These are phyloP conservation scores for Drosophila antonietae DNA, from an alignment of 2,888 invertebrate genomes.

Conservation along the genomic window DNA sequence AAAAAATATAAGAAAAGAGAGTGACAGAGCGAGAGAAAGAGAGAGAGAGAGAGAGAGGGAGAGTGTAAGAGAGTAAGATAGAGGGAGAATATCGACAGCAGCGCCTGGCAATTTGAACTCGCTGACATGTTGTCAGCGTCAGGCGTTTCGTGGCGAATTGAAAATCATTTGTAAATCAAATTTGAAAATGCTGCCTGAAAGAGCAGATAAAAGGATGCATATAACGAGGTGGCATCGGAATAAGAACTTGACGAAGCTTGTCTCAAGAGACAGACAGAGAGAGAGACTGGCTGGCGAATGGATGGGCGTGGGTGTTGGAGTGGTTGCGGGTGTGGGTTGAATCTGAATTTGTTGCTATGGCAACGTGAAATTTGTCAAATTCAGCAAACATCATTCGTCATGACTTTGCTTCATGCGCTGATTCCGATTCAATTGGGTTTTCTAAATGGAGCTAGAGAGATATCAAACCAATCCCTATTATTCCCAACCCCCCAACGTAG, in stretches of 20 bases:
- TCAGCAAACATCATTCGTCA: conserved; percentile 72
- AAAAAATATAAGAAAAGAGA: conserved; percentile 7
- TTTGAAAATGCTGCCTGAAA: conserved; percentile 53
- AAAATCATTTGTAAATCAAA: conserved; percentile 73
- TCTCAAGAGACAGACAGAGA: not conserved
- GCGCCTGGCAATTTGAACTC: conserved; percentile 28
- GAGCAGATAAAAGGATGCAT: conserved; percentile 48
- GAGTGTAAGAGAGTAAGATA: not conserved
- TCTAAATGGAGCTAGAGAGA: conserved; percentile 12
- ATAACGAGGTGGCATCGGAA: conserved; percentile 40
- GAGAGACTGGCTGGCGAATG: not conserved
- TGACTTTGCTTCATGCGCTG: conserved; percentile 41
- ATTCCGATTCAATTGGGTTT: conserved; percentile 52
- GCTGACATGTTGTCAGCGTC: conserved; percentile 42
- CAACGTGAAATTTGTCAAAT: conserved; percentile 60
- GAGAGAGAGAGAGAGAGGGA: rapidly evolving
- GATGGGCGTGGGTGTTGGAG: not conserved
- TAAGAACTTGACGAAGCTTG: not conserved
- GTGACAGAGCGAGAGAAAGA: not conserved
- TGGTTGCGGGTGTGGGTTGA: not conserved
- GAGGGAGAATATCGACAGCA: conserved; percentile 11
- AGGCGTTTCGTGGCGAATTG: conserved; percentile 47
- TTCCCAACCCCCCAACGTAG: too few species aligned
- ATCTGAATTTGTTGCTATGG: conserved; percentile 43
- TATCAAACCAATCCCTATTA: conserved; percentile 2